These are phyloP conservation scores for Myotis lucifugus DNA, from an alignment of 2,113 vertebrate genomes.

Conservation along the genomic window DNA sequence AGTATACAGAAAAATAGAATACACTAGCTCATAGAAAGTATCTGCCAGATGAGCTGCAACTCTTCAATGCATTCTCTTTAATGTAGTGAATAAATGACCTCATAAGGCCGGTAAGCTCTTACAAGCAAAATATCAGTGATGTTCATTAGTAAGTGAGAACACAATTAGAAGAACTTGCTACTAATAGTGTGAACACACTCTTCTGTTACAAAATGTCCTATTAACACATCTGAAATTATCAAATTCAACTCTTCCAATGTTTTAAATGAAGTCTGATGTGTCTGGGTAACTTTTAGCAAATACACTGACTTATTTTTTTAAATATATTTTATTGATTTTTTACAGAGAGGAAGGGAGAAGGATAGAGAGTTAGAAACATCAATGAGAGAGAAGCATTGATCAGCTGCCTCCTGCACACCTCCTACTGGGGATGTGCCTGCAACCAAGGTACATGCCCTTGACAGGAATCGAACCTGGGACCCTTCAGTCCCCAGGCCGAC, in stretches of 20 bases:
- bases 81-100: neutral
- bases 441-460: no score
- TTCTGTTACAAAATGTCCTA: conserved; percentile 34
- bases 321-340: no score
- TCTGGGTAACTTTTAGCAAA: conserved; percentile 21
- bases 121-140: conserved; percentile 48
- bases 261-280: neutral
- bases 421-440: no score
- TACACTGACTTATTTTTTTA: neutral
- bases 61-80: neutral
- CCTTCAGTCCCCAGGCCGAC: no score
- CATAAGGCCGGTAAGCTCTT: neutral
- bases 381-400: no score
- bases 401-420: no score
- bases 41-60: neutral
- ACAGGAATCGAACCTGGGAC: no score
- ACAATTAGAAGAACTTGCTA: conserved; percentile 63
- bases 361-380: no score
- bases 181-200: conserved; percentile 45
- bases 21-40: neutral
- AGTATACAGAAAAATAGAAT: neutral
- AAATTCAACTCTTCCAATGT: conserved; percentile 16
- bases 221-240: conserved; percentile 69
- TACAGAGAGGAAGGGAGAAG: no score
- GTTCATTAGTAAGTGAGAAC: conserved; percentile 59